Evolutionary conservation across 2,888 invertebrate species (phyloP).

Genomic region (Papilio gigon): DNA sequence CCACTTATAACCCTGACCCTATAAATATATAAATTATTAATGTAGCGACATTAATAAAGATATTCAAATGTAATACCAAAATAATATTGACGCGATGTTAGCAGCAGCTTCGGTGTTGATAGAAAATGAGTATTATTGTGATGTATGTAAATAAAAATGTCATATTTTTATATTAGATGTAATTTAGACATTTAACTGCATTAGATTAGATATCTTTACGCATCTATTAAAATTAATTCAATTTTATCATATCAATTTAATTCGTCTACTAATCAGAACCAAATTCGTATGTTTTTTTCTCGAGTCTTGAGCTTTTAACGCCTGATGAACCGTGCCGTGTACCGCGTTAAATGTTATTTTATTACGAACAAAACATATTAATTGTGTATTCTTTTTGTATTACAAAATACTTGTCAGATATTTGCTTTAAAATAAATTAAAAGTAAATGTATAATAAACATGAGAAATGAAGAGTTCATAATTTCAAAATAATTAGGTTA

Average conservation of each 20-base stretch:
- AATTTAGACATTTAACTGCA: slow-evolving; percentile 34
- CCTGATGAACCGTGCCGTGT: not conserved
- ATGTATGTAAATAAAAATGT: slow-evolving; percentile 61
- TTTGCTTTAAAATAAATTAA: too few species aligned
- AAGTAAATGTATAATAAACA: not conserved
- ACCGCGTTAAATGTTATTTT: too few species aligned
- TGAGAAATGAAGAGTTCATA: not conserved
- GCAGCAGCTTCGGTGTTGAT: slow-evolving; percentile 43
- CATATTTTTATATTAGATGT: slow-evolving; percentile 59
- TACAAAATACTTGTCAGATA: not conserved
- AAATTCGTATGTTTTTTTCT: slow-evolving; percentile 30
- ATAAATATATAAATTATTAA: slow-evolving; percentile 67
- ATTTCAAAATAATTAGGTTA: not conserved
- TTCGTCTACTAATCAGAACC: slow-evolving; percentile 6
- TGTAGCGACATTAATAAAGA: slow-evolving; percentile 10
- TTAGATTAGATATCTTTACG: slow-evolving; percentile 19
- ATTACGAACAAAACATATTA: not conserved
- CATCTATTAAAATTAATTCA: slow-evolving; percentile 1
- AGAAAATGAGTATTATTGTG: slow-evolving; percentile 42
- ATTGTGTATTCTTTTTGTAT: not conserved
- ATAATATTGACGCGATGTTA: slow-evolving; percentile 27
- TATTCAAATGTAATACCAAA: slow-evolving; percentile 16
- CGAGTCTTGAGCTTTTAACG: not conserved
- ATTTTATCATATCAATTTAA: slow-evolving; percentile 26
- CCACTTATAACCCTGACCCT: slow-evolving; percentile 67